These are phyloP conservation scores for Nothobranchius kuhntae DNA, from an alignment of 2,113 vertebrate species.

Conservation along the genomic window DNA sequence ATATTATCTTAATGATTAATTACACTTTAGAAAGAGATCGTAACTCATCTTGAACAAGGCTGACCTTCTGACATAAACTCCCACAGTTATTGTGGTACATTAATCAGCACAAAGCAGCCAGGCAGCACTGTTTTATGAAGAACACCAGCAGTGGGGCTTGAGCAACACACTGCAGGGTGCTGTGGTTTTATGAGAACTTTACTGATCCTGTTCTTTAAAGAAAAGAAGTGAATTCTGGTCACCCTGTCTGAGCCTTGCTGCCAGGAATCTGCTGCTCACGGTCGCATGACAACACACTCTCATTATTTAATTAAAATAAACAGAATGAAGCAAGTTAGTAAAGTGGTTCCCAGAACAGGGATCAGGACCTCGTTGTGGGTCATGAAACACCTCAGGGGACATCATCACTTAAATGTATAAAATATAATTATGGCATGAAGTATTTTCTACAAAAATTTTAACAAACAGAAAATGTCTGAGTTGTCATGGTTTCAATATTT, in stretches of 20 bases:
- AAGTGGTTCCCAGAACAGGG: background rate
- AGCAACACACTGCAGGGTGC: slow-evolving; percentile 35
- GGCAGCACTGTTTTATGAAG: slow-evolving; percentile 29
- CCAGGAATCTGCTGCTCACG: slow-evolving; percentile 25
- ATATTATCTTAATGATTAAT: slow-evolving; percentile 16
- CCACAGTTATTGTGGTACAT: slow-evolving; percentile 9
- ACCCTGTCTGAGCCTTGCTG: slow-evolving; percentile 39
- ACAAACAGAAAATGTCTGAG: too few relatives aligned
- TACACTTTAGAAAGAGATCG: background rate
- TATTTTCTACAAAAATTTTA: too few relatives aligned
- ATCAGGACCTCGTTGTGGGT: background rate
- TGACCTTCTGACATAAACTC: slow-evolving; percentile 22
- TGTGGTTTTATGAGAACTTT: slow-evolving; percentile 49
- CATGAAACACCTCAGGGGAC: background rate
- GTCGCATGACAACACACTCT: background rate
- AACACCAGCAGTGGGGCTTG: slow-evolving; percentile 23
- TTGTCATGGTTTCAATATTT: too few relatives aligned
- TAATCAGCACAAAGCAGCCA: slow-evolving; percentile 29
- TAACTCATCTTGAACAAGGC: slow-evolving; percentile 25
- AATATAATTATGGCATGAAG: too few relatives aligned
- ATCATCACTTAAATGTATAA: too few relatives aligned
- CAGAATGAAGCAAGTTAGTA: background rate
- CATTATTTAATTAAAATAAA: background rate
- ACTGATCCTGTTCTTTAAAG: slow-evolving; percentile 52
- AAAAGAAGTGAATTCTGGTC: slow-evolving; percentile 34